These are phyloP conservation scores for Anastatus disparis DNA, from an alignment of 1,140 invertebrate genomes.

Conservation along the genomic window DNA sequence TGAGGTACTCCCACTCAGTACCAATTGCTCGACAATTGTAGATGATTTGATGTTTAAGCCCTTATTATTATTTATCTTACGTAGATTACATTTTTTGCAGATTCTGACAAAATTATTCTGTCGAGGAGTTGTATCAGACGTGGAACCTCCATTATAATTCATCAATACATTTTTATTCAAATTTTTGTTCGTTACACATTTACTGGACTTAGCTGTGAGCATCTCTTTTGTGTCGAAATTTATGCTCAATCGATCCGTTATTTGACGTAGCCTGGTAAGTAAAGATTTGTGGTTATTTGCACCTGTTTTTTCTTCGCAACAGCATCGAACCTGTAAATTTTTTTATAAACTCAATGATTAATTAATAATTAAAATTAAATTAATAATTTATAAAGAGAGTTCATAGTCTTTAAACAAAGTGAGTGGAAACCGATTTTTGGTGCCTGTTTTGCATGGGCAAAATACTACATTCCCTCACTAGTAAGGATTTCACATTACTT, in stretches of 20 bases:
- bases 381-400: too few species aligned
- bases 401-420: too few species aligned
- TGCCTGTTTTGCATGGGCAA: too few species aligned
- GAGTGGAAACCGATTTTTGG: too few species aligned
- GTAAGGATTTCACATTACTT: too few species aligned
- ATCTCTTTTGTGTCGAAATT: conserved; percentile 62
- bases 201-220: conserved; percentile 47
- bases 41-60: conserved; percentile 16
- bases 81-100: conserved; percentile 59
- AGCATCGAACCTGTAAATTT: conserved; percentile 47
- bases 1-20: conserved; percentile 32
- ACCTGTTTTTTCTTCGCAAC: conserved; percentile 51
- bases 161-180: conserved; percentile 58
- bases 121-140: conserved; percentile 17
- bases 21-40: conserved; percentile 35
- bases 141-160: conserved; percentile 32
- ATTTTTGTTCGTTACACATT: conserved; percentile 46
- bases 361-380: too few species aligned
- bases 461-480: too few species aligned
- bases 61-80: conserved; percentile 45
- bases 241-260: conserved; percentile 60
- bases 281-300: conserved; percentile 59
- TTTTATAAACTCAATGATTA: too few species aligned
- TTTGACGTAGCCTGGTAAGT: conserved; percentile 57
- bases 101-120: conserved; percentile 44